Conservation (phyloP, 2,888 invertebrate species). For the Aphrophora alni region DNA sequence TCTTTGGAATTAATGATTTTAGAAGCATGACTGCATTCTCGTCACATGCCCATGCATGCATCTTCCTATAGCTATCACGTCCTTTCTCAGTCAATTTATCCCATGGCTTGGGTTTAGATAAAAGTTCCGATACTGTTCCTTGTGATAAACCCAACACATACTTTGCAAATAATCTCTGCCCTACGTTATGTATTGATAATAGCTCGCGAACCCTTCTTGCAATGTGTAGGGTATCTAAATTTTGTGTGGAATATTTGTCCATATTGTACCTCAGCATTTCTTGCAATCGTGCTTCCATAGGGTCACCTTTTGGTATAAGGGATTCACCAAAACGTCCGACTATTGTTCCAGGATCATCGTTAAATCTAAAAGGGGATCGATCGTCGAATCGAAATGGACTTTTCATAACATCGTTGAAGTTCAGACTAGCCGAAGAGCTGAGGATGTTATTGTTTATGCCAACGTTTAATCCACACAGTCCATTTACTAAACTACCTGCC, state of each 20-base stretch:
- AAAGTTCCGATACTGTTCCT: slow-evolving; percentile 96
- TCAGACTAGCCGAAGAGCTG: slow-evolving; percentile 44
- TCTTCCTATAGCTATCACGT: slow-evolving; percentile 97
- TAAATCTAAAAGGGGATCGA: slow-evolving; percentile 80
- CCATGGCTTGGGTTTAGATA: slow-evolving; percentile 99
- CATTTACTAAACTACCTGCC: slow-evolving; percentile 55
- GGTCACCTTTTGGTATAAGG: slow-evolving; percentile 89
- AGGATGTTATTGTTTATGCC: slow-evolving; percentile 50
- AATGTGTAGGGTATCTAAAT: slow-evolving; percentile 93
- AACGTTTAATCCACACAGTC: slow-evolving; percentile 54
- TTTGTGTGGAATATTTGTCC: slow-evolving; percentile 94
- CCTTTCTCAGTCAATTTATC: slow-evolving; percentile 99
- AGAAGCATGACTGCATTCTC: slow-evolving; percentile 96
- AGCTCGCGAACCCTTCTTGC: slow-evolving; percentile 92
- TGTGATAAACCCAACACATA: slow-evolving; percentile 96
- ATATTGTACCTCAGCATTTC: slow-evolving; percentile 95
- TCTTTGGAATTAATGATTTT: slow-evolving; percentile 97
- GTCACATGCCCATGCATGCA: slow-evolving; percentile 99
- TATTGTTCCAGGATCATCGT: slow-evolving; percentile 85
- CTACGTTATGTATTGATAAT: slow-evolving; percentile 96
- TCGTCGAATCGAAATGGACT: slow-evolving; percentile 83
- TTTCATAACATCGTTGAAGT: slow-evolving; percentile 60
- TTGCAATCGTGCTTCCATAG: slow-evolving; percentile 91
- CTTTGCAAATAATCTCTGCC: slow-evolving; percentile 97
- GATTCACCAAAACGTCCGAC: slow-evolving; percentile 87